These are phyloP conservation scores for Upupa epops DNA, from an alignment of 2,113 vertebrate genomes.

Conservation along the genomic window DNA sequence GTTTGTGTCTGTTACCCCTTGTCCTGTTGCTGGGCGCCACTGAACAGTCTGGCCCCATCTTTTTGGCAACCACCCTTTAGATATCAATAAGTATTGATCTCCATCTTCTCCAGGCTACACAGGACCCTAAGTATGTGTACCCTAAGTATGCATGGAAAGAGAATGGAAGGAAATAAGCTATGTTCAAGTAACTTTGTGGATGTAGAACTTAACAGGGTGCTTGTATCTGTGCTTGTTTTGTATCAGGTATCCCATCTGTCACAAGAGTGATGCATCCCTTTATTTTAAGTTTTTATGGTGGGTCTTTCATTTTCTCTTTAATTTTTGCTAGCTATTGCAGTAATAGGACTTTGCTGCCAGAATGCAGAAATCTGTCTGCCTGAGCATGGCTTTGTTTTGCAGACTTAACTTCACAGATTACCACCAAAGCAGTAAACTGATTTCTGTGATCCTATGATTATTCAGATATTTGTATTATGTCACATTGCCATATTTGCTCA, in stretches of 20 bases:
- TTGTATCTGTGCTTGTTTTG: background rate
- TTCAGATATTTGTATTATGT: background rate
- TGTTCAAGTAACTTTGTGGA: background rate
- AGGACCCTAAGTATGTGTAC: no score
- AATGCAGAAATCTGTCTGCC: background rate
- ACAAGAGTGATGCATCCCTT: background rate
- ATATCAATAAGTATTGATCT: no score
- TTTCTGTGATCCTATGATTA: background rate
- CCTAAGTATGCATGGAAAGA: background rate
- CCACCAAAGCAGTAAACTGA: background rate
- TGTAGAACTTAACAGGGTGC: background rate
- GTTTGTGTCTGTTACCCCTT: no score
- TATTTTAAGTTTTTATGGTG: background rate
- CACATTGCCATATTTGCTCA: background rate
- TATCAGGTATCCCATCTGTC: background rate
- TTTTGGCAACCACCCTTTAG: no score
- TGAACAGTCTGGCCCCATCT: no score
- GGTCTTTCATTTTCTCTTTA: background rate
- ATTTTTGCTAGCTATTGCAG: background rate
- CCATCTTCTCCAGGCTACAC: no score
- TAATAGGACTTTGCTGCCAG: background rate
- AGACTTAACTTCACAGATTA: background rate
- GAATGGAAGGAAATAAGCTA: background rate
- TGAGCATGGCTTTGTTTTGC: background rate
- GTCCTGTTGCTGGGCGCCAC: no score